Base-by-base conservation (phyloP, 2,888 invertebrate species). In the Eupithecia centaureata region DNA sequence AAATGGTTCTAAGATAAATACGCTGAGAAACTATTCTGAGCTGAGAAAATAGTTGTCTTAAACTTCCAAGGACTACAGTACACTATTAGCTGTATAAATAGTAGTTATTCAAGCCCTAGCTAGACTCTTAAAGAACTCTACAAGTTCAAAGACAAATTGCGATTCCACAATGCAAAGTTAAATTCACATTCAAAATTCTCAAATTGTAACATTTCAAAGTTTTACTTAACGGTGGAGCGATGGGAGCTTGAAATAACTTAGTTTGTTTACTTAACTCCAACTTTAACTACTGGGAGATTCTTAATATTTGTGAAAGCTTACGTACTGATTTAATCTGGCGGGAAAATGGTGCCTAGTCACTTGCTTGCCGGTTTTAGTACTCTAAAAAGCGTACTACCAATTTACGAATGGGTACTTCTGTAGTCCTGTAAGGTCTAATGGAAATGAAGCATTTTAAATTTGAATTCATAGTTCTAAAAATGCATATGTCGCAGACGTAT, bases 201-300 rank as follows among this genome's bases (percentile, higher is more conserved):
- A 33, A 57, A 57, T 57, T 57, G 57, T 28, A 32, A 57, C 32
- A 57, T 57, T 57, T 30, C 32, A 32, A 52, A 52, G 52, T 52
- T 52, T 52, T 27, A 56, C 54, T 54, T 56, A n/a, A 56, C 57
- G 27, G 12, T 30, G n/a, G 30, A 18, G 18, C 57, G 22, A 57
- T 57, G 57, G 57, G 18, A 57, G 57, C 30, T 57, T 22, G 32
- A 57, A 57, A 22, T 57, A 57, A 57, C 57, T 57, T n/a, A 33
- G 57, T 57, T 57, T 57, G 57, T 57, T 57, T 57, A 32, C 57
- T 57, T 32, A 57, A 57, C 32, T 57, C 18, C 32, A 33, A 57
- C 57, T 57, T 47, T 0, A 47, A 57, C 32, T 57, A 18, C 18
- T 32, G 13, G 22, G 52, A 15, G 15, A 57, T 33, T 22, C 57